Evolutionary conservation across 2,113 vertebrate genomes (phyloP).

Genomic region (Pygoscelis adeliae): DNA sequence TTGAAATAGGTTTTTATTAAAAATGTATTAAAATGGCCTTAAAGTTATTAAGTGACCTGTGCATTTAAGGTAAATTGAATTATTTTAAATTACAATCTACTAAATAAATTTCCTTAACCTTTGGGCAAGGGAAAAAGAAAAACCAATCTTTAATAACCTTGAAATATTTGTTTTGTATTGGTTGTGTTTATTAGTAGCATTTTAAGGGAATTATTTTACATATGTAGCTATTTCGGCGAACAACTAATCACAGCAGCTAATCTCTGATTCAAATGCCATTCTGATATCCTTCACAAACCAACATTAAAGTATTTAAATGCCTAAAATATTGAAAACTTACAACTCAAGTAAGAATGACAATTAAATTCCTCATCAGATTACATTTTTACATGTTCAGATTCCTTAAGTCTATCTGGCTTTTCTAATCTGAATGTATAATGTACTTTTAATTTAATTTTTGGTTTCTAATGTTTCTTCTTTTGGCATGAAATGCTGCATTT

Average conservation of each 20-base stretch:
- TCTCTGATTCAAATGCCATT: neutral
- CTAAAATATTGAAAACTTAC: neutral
- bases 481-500: neutral
- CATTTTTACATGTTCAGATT: neutral
- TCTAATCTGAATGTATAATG: neutral
- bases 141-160: neutral
- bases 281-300: neutral
- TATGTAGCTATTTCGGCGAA: neutral
- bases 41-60: neutral
- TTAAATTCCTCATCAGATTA: neutral
- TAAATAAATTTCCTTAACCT: neutral
- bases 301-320: neutral
- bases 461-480: neutral
- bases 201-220: neutral
- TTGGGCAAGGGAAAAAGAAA: neutral
- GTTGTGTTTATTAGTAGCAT: neutral
- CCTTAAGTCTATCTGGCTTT: neutral
- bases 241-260: neutral
- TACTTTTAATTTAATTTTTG: neutral
- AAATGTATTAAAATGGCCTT: neutral
- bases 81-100: neutral
- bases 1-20: neutral
- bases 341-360: neutral
- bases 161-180: neutral
- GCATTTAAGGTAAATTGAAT: neutral